phyloP scores from a whole-genome alignment of 2,888 invertebrate genomes.

The Amblyjoppa fuscipennis region DNA sequence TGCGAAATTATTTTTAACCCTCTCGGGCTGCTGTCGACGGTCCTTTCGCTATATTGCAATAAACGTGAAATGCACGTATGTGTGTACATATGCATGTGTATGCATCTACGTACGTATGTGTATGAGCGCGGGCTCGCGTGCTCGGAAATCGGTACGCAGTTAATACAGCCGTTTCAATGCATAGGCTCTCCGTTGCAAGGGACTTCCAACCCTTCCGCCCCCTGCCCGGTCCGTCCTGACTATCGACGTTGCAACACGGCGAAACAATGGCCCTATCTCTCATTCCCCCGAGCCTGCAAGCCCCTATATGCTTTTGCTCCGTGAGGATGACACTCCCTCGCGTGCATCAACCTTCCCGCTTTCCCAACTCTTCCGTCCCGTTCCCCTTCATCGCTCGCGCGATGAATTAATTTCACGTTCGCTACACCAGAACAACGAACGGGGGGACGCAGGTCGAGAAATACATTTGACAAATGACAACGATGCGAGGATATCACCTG shows the following conservation, averaged over 20 bases:
- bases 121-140: neutral
- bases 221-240: neutral
- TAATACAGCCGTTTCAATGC: slow-evolving; percentile 70
- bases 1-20: no score
- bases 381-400: slow-evolving; percentile 26
- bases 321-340: slow-evolving; percentile 39
- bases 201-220: slow-evolving; percentile 10
- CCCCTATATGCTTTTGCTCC: slow-evolving; percentile 44
- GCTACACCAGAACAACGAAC: neutral
- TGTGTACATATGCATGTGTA: neutral
- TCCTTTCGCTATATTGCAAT: slow-evolving; percentile 12
- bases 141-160: slow-evolving; percentile 64
- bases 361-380: slow-evolving; percentile 16
- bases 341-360: slow-evolving; percentile 37
- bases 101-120: neutral
- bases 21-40: neutral
- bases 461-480: slow-evolving; percentile 45
- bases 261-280: slow-evolving; percentile 51
- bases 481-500: slow-evolving; percentile 5
- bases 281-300: slow-evolving; percentile 26
- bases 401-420: slow-evolving; percentile 54
- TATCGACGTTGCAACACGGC: slow-evolving; percentile 65
- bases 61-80: neutral
- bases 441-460: neutral
- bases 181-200: slow-evolving; percentile 52